Percentiles rank a stretch among this genome's conserved stretches.
These are phyloP conservation scores for Petrophora chlorosata DNA, from an alignment of 2,888 invertebrate species.

Conservation along the genomic window DNA sequence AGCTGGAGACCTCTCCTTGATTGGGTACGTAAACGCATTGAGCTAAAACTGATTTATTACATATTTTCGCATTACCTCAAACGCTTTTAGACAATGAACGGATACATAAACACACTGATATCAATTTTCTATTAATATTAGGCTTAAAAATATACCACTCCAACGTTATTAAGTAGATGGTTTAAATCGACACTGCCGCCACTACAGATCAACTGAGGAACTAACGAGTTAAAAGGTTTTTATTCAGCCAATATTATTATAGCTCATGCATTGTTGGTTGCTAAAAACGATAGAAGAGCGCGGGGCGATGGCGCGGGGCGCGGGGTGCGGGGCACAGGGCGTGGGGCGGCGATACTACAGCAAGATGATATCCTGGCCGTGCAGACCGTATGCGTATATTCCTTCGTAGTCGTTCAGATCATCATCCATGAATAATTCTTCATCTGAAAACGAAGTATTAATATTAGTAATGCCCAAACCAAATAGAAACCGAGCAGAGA, in stretches of 20 bases:
- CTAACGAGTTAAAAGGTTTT: not conserved
- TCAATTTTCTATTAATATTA: not conserved
- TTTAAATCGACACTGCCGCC: not conserved
- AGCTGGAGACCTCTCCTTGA: too few species aligned
- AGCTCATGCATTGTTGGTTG: slow-evolving; percentile 16
- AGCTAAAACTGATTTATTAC: too few species aligned
- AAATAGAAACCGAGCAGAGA: not conserved
- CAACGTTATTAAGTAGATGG: too few species aligned
- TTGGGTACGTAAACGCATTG: too few species aligned
- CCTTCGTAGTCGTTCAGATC: slow-evolving; percentile 59
- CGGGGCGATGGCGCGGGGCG: not conserved
- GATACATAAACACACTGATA: not conserved
- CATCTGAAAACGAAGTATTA: slow-evolving; percentile 45
- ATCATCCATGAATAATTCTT: slow-evolving; percentile 61
- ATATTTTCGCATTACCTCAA: too few species aligned
- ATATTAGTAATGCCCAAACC: not conserved
- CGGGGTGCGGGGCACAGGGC: too few species aligned
- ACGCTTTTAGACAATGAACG: too few species aligned
- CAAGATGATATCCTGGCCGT: slow-evolving; percentile 57
- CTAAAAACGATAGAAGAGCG: not conserved
- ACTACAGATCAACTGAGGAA: not conserved
- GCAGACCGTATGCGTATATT: slow-evolving; percentile 50
- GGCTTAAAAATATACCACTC: too few species aligned
- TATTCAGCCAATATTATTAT: not conserved
- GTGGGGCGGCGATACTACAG: slow-evolving; percentile 36